phyloP scores from a whole-genome alignment of 2,888 invertebrate species.

The Atethmia centrago region DNA sequence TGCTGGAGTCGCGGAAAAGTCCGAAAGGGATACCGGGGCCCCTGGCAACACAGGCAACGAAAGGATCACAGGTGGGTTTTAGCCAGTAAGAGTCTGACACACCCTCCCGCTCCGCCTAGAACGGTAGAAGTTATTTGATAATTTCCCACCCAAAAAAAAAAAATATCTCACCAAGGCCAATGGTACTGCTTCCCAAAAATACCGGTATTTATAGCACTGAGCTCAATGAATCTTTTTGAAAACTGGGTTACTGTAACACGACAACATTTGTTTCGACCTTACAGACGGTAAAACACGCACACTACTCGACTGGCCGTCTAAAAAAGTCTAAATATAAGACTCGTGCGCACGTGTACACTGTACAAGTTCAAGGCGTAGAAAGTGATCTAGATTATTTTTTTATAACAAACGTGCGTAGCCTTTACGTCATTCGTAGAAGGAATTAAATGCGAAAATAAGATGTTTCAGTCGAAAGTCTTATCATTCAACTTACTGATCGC shows the following conservation, averaged over 20 bases:
- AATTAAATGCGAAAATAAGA: not conserved
- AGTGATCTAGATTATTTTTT: constrained; percentile 27
- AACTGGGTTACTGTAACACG: not conserved
- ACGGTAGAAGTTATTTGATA: no score
- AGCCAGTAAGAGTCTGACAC: no score
- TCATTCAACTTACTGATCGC: no score
- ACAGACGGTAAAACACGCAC: not conserved
- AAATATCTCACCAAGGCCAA: no score
- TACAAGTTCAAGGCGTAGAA: constrained; percentile 56
- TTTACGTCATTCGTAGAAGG: constrained; percentile 6
- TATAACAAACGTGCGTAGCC: constrained; percentile 5
- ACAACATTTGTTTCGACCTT: not conserved
- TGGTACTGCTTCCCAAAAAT: no score
- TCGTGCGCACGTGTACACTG: constrained; percentile 12
- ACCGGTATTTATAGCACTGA: no score
- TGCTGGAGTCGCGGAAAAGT: no score
- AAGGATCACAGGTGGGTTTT: no score
- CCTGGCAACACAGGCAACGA: no score
- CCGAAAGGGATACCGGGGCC: no score
- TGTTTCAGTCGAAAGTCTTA: not conserved
- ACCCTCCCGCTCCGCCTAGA: no score
- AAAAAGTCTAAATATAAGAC: constrained; percentile 37
- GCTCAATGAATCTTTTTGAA: not conserved
- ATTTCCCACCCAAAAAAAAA: no score
- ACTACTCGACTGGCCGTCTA: not conserved